Evolutionary conservation across 2,888 invertebrate genomes (phyloP).

Genomic region (Nymphalis polychloros): DNA sequence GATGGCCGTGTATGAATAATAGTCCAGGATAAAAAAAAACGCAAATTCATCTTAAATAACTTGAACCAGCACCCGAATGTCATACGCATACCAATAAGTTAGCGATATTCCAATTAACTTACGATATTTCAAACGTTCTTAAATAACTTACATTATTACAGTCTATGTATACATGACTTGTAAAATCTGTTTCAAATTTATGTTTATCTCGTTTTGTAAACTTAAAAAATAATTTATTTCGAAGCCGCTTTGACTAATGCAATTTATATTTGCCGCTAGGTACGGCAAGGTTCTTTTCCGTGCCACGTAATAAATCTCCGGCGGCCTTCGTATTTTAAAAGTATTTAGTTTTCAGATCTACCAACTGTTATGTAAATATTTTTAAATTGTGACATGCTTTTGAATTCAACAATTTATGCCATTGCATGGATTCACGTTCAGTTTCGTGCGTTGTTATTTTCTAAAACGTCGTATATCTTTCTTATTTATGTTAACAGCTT

Average conservation of each 20-base stretch:
- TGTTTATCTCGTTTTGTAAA: slow-evolving; percentile 6
- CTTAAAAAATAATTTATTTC: slow-evolving; percentile 23
- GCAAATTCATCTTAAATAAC: no score
- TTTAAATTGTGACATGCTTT: slow-evolving; percentile 30
- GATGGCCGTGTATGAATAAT: no score
- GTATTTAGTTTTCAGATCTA: slow-evolving; percentile 29
- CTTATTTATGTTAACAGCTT: slow-evolving; percentile 80
- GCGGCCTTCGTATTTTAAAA: slow-evolving; percentile 19
- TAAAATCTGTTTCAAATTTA: neutral
- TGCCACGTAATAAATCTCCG: slow-evolving; percentile 23
- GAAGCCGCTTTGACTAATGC: slow-evolving; percentile 21
- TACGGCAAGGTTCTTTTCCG: slow-evolving; percentile 23
- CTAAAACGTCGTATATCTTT: slow-evolving; percentile 77
- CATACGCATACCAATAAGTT: no score
- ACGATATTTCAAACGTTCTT: no score
- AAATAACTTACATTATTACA: no score
- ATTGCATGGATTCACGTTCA: slow-evolving; percentile 71
- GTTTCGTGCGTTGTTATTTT: slow-evolving; percentile 75
- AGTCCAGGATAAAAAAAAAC: no score
- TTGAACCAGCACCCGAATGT: no score
- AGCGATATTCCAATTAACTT: no score
- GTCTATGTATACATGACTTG: neutral
- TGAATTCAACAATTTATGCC: slow-evolving; percentile 63
- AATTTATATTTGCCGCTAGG: slow-evolving; percentile 27
- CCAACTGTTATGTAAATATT: slow-evolving; percentile 31